Percentiles rank a stretch among this genome's conserved stretches.
Evolutionary conservation across 2,888 invertebrate species (phyloP).

Genomic region (Andrena flavipes): DNA sequence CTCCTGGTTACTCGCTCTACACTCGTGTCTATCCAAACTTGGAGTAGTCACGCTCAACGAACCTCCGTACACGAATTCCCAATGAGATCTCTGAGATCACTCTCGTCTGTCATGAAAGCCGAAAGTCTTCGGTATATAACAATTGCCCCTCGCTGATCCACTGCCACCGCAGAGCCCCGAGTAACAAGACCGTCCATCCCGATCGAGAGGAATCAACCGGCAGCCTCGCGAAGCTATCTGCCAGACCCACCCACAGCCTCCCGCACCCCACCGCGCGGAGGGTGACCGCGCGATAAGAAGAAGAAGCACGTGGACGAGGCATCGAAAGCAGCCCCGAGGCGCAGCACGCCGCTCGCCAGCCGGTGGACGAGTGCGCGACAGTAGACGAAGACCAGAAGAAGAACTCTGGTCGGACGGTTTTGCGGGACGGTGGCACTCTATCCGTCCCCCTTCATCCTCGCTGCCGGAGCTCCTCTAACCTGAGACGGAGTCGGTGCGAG

Average conservation of each 20-base stretch:
- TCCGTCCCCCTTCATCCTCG: neutral
- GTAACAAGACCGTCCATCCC: slow-evolving; percentile 1
- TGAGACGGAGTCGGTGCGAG: slow-evolving; percentile 3
- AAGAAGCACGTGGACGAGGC: slow-evolving; percentile 59
- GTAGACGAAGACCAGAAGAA: slow-evolving; percentile 61
- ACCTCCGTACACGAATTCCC: neutral
- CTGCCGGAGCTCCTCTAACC: slow-evolving; percentile 1
- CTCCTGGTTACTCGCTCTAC: neutral
- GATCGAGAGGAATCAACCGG: slow-evolving; percentile 18
- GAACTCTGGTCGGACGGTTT: slow-evolving; percentile 18
- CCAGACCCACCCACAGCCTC: slow-evolving; percentile 41
- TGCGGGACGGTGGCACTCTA: slow-evolving; percentile 43
- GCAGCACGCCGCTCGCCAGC: slow-evolving; percentile 65
- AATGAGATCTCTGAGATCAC: neutral
- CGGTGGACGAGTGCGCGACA: slow-evolving; percentile 71
- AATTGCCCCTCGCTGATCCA: neutral
- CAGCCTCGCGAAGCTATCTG: neutral
- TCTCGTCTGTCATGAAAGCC: too few relatives aligned
- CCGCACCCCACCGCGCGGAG: slow-evolving; percentile 10
- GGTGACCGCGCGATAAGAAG: slow-evolving; percentile 53
- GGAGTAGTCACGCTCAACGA: neutral
- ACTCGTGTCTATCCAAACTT: neutral
- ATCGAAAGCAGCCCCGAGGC: slow-evolving; percentile 47
- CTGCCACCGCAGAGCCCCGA: neutral
- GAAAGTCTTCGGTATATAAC: neutral